Evolutionary conservation across 2,113 vertebrate species (phyloP).

Genomic region (Colossoma macropomum): DNA sequence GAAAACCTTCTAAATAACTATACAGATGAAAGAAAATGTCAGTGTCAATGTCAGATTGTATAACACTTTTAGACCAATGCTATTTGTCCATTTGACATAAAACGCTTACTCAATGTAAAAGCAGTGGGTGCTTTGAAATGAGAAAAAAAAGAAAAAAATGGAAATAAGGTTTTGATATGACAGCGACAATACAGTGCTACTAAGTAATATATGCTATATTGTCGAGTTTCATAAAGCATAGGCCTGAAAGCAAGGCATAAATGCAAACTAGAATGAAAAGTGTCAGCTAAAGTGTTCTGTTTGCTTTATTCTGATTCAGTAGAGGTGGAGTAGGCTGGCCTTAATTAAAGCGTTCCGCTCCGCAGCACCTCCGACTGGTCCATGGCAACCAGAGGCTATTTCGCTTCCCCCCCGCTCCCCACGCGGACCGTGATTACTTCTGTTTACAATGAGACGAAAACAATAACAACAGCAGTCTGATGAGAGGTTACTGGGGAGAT

Average conservation of each 20-base stretch:
- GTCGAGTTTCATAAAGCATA: neutral
- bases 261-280: conserved; percentile 16
- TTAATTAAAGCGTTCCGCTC: conserved; percentile 81
- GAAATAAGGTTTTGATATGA: too few species aligned
- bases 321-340: conserved; percentile 66
- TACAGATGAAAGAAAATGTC: too few species aligned
- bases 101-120: too few species aligned
- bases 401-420: conserved; percentile 62
- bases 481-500: conserved; percentile 77
- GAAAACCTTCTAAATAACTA: too few species aligned
- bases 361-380: conserved; percentile 66
- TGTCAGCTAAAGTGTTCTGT: conserved; percentile 56
- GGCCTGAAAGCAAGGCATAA: conserved; percentile 25
- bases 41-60: too few species aligned
- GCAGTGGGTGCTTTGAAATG: too few species aligned
- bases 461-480: conserved; percentile 71
- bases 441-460: conserved; percentile 75
- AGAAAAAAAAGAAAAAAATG: too few species aligned
- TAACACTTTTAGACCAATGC: too few species aligned
- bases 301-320: conserved; percentile 70
- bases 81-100: too few species aligned
- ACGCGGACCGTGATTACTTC: conserved; percentile 76
- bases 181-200: too few species aligned
- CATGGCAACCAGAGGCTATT: conserved; percentile 71
- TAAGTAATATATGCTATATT: too few species aligned